These are phyloP conservation scores for Cosmorhoe ocellata DNA, from an alignment of 2,888 invertebrate species.

Conservation along the genomic window DNA sequence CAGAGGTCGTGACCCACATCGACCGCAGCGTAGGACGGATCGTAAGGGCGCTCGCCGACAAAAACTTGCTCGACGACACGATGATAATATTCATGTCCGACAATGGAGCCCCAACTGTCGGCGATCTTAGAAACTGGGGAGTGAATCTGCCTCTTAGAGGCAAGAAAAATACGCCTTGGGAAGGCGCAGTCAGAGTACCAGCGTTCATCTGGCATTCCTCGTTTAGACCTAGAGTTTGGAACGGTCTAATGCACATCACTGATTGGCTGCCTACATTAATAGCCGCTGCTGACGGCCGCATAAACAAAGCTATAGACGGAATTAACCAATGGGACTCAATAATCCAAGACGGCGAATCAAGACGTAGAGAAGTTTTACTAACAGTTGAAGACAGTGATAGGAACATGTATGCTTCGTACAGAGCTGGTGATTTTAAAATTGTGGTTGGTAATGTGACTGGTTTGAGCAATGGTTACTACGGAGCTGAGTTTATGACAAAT, in stretches of 20 bases:
- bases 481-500: conserved; percentile 56
- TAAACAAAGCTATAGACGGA: conserved; percentile 82
- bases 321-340: conserved; percentile 87
- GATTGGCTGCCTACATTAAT: conserved; percentile 92
- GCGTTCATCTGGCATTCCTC: conserved; percentile 86
- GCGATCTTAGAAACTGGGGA: conserved; percentile 87
- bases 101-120: conserved; percentile 92
- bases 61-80: conserved; percentile 89
- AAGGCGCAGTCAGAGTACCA: conserved; percentile 91
- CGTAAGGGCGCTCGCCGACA: conserved; percentile 85
- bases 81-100: conserved; percentile 94
- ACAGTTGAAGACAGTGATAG: conserved; percentile 79
- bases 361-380: conserved; percentile 80
- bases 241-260: conserved; percentile 87
- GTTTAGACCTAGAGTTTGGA: conserved; percentile 84
- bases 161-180: conserved; percentile 91
- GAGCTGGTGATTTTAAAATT: conserved; percentile 85
- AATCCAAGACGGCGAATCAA: conserved; percentile 66
- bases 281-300: conserved; percentile 61
- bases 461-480: conserved; percentile 63
- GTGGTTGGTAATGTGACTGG: conserved; percentile 80
- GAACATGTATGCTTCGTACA: conserved; percentile 79
- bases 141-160: conserved; percentile 91
- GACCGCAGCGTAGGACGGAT: conserved; percentile 92
- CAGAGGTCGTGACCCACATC: conserved; percentile 87